Evolutionary conservation across 1,140 invertebrate genomes (phyloP), one percentile per base, ranked within the genome.

Genomic region (Armadillidium nasatum): DNA sequence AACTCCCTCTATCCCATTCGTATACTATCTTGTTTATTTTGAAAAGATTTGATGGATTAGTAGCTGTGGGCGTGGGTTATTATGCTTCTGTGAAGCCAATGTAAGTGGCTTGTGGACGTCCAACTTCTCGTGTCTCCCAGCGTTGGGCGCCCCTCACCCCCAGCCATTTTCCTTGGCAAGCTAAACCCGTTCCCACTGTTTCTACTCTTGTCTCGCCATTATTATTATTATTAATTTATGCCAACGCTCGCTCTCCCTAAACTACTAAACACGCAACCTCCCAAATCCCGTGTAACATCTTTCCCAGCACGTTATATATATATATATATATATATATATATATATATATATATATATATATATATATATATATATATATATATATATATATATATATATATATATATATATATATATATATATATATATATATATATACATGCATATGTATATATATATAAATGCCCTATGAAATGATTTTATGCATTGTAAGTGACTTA

Each of bases 121-220:
- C 74, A 78, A 76, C 76, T 78, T 80, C 75, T 80, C 74, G 72
- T 75, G 77, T 76, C 76, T 79, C 75, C 76, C 78, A 77, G 76
- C 71, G 75, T 78, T 77, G 75, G 74, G 72, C 46, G 75, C 78
- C 77, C 75, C 78, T 81, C 76, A 78, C 76, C 75, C 77, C 73
- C 77, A 73, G 75, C 75, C 71, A 66, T 75, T 78, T 75, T 72
- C 23, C 60, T 73, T 72, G 77, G 76, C 72, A 70, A 70, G 75
- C 71, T 71, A 3, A 33, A 33, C 78, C 78, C 73, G 76, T 71
- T 74, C 45, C 72, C 75, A 68, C 75, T 60, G 33, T 33, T 73
- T 54, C 54, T 45, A 73, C 23, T 44, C 72, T 45, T 44, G 4
- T 54, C 73, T 67, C 67, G 68, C 46, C 46, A 66, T 66, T 33